phyloP scores from a whole-genome alignment of 2,797 vertebrate genomes.

The Periophthalmus magnuspinnatus region DNA sequence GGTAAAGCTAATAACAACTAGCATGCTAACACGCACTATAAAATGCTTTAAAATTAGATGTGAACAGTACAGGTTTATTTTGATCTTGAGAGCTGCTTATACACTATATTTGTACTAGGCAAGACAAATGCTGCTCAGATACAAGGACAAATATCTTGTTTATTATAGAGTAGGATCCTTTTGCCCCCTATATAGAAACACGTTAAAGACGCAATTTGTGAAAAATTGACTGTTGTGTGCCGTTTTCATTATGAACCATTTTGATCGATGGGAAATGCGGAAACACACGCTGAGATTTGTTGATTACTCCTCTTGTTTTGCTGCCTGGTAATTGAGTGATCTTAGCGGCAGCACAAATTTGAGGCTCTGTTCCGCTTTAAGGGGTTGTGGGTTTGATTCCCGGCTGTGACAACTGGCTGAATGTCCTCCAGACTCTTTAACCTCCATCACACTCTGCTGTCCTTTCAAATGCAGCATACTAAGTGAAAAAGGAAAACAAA shows the following conservation, averaged over 20 bases:
- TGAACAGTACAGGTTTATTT: no score
- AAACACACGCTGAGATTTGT: neutral
- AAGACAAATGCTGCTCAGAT: no score
- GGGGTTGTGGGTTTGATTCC: neutral
- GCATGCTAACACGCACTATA: no score
- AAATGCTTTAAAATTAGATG: no score
- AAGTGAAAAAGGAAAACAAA: no score
- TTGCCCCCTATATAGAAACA: neutral
- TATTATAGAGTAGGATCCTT: neutral
- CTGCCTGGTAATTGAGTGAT: no score
- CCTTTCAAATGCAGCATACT: no score
- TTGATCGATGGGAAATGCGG: neutral
- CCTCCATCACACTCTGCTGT: neutral
- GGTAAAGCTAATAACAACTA: no score
- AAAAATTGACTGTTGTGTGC: neutral
- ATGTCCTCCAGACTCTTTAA: neutral
- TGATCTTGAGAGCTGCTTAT: no score
- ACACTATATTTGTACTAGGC: no score
- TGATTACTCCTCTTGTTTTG: neutral
- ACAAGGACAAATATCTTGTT: neutral
- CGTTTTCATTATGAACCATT: neutral
- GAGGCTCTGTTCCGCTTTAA: neutral
- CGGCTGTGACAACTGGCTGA: neutral
- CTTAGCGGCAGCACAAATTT: neutral
- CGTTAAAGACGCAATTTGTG: neutral